Percentiles rank a stretch among this genome's conserved stretches.
phyloP scores from a whole-genome alignment of 2,113 vertebrate genomes.

The Myxocyprinus asiaticus region DNA sequence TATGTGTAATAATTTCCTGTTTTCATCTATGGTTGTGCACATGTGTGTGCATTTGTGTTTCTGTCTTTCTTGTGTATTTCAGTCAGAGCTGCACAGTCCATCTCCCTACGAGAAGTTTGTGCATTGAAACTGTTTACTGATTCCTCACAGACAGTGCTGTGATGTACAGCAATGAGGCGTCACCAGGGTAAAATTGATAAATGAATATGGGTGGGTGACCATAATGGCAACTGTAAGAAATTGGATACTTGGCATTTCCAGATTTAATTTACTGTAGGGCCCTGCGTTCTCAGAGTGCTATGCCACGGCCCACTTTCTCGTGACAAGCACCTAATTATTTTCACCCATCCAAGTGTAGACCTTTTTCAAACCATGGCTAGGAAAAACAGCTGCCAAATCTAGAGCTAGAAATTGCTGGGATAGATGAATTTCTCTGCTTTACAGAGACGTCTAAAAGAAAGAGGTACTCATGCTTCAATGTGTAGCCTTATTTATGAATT shows the following conservation, averaged over 20 bases:
- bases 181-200: slow-evolving; percentile 54
- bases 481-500: too few relatives aligned
- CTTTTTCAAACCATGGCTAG: not conserved
- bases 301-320: slow-evolving; percentile 43
- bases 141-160: slow-evolving; percentile 46
- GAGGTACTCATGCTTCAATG: too few relatives aligned
- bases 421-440: slow-evolving; percentile 21
- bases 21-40: too few relatives aligned
- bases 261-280: slow-evolving; percentile 56
- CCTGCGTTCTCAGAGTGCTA: slow-evolving; percentile 39
- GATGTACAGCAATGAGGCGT: slow-evolving; percentile 50
- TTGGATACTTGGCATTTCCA: slow-evolving; percentile 59
- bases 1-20: too few relatives aligned
- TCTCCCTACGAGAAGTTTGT: slow-evolving; percentile 33
- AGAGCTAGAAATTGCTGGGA: slow-evolving; percentile 8
- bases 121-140: slow-evolving; percentile 51
- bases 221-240: slow-evolving; percentile 56
- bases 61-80: not conserved
- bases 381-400: not conserved
- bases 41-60: slow-evolving; percentile 6
- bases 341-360: slow-evolving; percentile 52
- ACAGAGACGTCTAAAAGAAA: not conserved
- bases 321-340: slow-evolving; percentile 57
- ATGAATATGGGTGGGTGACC: slow-evolving; percentile 54
- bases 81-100: not conserved